A percentile compares a stretch with the other conserved stretches of the same genome.
Evolutionary conservation across 2,888 invertebrate genomes (phyloP).

Genomic region (Pomacea canaliculata): DNA sequence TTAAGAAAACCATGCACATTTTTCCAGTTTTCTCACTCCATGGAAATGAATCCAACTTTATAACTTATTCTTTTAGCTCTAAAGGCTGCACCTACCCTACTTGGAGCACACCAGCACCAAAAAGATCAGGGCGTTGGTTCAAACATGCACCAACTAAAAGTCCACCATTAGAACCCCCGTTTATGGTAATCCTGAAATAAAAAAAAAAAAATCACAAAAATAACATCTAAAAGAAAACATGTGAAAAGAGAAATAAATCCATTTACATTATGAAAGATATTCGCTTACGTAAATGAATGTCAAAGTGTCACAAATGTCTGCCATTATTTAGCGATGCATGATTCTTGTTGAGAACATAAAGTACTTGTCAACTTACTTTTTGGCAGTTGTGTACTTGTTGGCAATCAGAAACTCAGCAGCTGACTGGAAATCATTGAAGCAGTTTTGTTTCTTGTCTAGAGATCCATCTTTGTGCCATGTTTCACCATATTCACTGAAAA

Average conservation of each 20-base stretch:
- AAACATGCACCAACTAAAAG: conserved; percentile 93
- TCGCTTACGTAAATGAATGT: no score
- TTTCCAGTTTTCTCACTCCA: no score
- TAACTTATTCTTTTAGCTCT: no score
- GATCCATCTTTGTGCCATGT: conserved; percentile 94
- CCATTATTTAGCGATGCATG: neutral
- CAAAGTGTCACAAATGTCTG: neutral
- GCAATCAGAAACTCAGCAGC: conserved; percentile 89
- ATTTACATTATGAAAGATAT: neutral
- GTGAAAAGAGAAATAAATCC: neutral
- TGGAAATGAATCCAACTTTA: no score
- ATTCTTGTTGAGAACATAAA: neutral
- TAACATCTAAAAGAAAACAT: no score
- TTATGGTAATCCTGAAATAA: conserved; percentile 78
- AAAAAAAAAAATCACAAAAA: conserved; percentile 7
- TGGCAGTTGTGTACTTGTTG: conserved; percentile 82
- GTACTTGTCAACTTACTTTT: conserved; percentile 71
- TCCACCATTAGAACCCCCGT: conserved; percentile 98
- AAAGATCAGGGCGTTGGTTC: conserved; percentile 95
- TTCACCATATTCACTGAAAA: conserved; percentile 91
- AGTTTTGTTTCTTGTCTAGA: conserved; percentile 93
- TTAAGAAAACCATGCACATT: no score
- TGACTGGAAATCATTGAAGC: conserved; percentile 94
- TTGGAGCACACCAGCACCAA: conserved; percentile 91
- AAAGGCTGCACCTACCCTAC: conserved; percentile 81